Evolutionary conservation across 2,113 vertebrate genomes (phyloP).

Genomic region (Tiliqua scincoides): DNA sequence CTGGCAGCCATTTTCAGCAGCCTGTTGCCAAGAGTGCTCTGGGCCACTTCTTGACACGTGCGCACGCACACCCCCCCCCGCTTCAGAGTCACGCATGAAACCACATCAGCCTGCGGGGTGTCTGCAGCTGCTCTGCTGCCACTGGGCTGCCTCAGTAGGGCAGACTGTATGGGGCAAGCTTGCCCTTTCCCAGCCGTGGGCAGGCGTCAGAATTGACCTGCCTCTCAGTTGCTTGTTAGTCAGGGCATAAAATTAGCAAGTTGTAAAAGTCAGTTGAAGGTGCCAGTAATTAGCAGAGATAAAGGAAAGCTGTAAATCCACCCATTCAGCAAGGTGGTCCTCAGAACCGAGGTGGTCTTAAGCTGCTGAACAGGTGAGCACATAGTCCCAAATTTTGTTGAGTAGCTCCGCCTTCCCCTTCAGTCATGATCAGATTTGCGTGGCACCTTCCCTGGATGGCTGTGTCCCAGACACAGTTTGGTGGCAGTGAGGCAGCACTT

Average conservation of each 20-base stretch:
- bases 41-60: background rate
- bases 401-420: background rate
- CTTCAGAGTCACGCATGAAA: background rate
- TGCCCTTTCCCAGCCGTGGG: constrained; percentile 18
- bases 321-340: background rate
- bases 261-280: constrained; percentile 79
- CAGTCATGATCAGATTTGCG: no score
- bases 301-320: constrained; percentile 40
- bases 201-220: constrained; percentile 57
- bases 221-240: constrained; percentile 56
- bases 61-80: no score
- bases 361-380: background rate
- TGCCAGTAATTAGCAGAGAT: constrained; percentile 63
- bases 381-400: background rate
- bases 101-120: background rate
- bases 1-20: background rate
- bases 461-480: no score
- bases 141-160: background rate
- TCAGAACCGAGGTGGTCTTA: no score
- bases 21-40: background rate
- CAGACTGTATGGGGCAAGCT: background rate
- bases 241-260: constrained; percentile 68
- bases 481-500: background rate
- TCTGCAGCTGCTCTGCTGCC: background rate
- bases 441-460: no score